Evolutionary conservation across 2,888 invertebrate genomes (phyloP).

Genomic region (Caenorhabditis afra): DNA sequence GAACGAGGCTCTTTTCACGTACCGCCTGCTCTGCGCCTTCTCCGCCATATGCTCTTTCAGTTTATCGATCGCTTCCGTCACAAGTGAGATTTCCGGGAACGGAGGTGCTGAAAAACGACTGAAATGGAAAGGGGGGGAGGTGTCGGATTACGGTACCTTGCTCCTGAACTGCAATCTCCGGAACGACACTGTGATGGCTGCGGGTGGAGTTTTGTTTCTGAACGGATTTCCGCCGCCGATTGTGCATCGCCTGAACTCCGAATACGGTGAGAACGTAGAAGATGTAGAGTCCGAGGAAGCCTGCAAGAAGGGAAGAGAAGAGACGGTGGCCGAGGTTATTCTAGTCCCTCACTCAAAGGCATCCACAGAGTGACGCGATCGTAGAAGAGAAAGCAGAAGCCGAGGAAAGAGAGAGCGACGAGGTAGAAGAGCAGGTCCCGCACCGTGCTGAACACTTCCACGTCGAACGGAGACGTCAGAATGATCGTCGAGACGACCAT

Average conservation of each 20-base stretch:
- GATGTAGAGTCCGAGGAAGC: conserved; percentile 82
- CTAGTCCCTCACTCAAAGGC: conserved; percentile 76
- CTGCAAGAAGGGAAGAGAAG: conserved; percentile 72
- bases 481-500: conserved; percentile 84
- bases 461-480: conserved; percentile 83
- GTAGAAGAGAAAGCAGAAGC: conserved; percentile 82
- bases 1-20: conserved; percentile 45
- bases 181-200: conserved; percentile 29
- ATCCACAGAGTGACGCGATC: conserved; percentile 83
- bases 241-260: conserved; percentile 76
- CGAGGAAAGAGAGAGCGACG: conserved; percentile 82
- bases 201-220: conserved; percentile 27
- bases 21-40: conserved; percentile 26
- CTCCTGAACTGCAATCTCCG: conserved; percentile 37
- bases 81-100: conserved; percentile 47
- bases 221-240: conserved; percentile 38
- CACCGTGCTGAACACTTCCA: conserved; percentile 81
- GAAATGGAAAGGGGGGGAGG: too few relatives aligned
- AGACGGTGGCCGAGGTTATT: too few relatives aligned
- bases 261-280: conserved; percentile 83
- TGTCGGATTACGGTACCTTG: conserved; percentile 8
- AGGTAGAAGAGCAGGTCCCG: conserved; percentile 83
- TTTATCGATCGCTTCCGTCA: conserved; percentile 54
- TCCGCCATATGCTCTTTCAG: conserved; percentile 50
- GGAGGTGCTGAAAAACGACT: conserved; percentile 19